Conservation (phyloP, 2,888 invertebrate species). For the Melanotus villosus region DNA sequence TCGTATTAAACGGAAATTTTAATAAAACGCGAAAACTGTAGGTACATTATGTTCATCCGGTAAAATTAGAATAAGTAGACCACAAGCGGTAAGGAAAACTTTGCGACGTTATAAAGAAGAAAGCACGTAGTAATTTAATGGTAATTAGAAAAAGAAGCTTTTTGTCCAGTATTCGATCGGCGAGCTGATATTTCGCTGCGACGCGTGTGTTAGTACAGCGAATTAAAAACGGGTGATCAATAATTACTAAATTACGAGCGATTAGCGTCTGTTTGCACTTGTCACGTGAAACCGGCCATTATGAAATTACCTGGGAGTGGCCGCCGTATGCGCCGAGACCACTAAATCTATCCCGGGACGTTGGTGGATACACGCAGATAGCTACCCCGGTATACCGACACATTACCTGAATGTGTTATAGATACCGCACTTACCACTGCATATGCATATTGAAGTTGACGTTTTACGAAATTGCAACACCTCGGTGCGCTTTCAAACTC, state of each 20-base stretch:
- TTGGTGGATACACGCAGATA: conserved; percentile 38
- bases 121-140: background rate
- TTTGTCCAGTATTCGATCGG: conserved; percentile 14
- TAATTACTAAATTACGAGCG: conserved; percentile 66
- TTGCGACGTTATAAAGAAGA: background rate
- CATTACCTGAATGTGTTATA: conserved; percentile 11
- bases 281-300: conserved; percentile 67
- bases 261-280: conserved; percentile 67
- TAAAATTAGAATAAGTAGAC: background rate
- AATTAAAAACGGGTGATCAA: conserved; percentile 63
- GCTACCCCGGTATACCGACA: conserved; percentile 9
- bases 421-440: conserved; percentile 1
- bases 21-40: conserved; percentile 12
- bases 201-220: conserved; percentile 53
- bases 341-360: conserved; percentile 45
- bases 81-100: background rate
- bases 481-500: too few species aligned
- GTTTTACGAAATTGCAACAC: conserved; percentile 1
- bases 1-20: conserved; percentile 19
- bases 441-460: background rate
- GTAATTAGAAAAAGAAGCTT: conserved; percentile 7
- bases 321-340: conserved; percentile 45
- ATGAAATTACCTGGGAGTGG: conserved; percentile 67
- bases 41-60: background rate
- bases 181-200: conserved; percentile 9